phyloP scores from a whole-genome alignment of 2,113 vertebrate species.

The Apodemus sylvaticus region DNA sequence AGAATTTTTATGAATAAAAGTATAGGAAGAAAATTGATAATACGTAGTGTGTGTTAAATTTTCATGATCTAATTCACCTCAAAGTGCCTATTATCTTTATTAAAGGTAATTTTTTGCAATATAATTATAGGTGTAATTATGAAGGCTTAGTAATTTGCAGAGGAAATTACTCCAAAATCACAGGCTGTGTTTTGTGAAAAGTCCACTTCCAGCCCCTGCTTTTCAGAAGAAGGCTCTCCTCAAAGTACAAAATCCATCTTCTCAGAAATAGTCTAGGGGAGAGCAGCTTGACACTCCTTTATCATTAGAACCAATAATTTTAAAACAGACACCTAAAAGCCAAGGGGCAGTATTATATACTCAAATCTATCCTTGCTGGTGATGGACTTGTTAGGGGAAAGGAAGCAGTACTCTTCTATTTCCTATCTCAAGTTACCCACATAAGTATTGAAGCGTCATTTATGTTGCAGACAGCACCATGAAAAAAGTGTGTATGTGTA shows the following conservation, averaged over 20 bases:
- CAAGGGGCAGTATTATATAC: neutral
- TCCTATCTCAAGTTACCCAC: neutral
- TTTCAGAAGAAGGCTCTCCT: neutral
- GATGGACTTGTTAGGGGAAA: neutral
- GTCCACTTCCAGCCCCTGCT: neutral
- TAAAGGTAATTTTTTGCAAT: conserved; percentile 49
- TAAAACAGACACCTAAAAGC: neutral
- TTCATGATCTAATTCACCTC: conserved; percentile 51
- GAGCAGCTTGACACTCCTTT: neutral
- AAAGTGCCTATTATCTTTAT: conserved; percentile 45
- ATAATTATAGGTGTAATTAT: conserved; percentile 55
- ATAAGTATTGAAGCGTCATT: neutral
- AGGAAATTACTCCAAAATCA: conserved; percentile 56
- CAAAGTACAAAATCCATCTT: neutral
- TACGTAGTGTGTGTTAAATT: neutral
- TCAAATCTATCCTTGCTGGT: neutral
- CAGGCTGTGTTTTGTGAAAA: neutral
- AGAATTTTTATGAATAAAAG: conserved; percentile 15
- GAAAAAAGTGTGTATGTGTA: neutral
- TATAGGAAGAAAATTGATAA: conserved; percentile 3
- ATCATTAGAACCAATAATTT: neutral
- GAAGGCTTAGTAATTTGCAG: conserved; percentile 47
- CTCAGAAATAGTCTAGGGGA: neutral
- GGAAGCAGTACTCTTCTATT: neutral
- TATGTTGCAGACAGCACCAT: neutral